Base-by-base conservation (phyloP, 2,113 vertebrate genomes). In the Alethe diademata region DNA sequence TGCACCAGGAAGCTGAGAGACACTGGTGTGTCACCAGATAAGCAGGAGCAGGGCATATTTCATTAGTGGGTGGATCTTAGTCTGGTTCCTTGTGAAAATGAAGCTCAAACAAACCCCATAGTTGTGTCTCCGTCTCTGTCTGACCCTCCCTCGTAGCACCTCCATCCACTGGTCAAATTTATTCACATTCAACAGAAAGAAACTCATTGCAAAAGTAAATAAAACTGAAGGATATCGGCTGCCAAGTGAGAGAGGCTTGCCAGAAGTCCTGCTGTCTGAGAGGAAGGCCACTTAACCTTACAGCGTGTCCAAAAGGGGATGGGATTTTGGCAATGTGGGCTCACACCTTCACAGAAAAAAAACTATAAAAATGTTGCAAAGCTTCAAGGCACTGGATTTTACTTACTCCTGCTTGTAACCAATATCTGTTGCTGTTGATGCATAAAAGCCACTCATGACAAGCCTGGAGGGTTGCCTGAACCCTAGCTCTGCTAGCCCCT, bases 251-350 rank as follows among this genome's bases (percentile, higher is more conserved):
- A 75, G 7, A 72, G n/a, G 33, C 29, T 9, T 88, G 85, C 71
- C 90, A 94, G 67, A 75, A 96, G 45, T 73, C 66, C n/a, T 82
- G 50, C 74, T 79, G 92, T 70, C 90, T 88, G 85, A 70, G 47
- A 91, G 56, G 69, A 92, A 91, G 48, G 47, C 60, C 76, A 88
- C 91, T 91, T 92, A 91, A 92, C 86, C 79, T 91, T 92, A 91
- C 64, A 78, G 10, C 0, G 1, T 71, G 67, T 64, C 86, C 75
- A 78, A 62, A 66, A 78, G 22, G 8, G 35, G 33, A 71, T 74
- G 56, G 38, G 56, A 58, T 80, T 80, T 80, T 76, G 73, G 64
- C 42, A 65, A n/a, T 9, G 13, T 0, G 1, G 12, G 56, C 60
- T 90, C 47, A 51, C 58, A 86, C 67, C 64, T 90, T 51, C 35